These are phyloP conservation scores for Zeus faber DNA, from an alignment of 2,113 vertebrate species.

Conservation along the genomic window DNA sequence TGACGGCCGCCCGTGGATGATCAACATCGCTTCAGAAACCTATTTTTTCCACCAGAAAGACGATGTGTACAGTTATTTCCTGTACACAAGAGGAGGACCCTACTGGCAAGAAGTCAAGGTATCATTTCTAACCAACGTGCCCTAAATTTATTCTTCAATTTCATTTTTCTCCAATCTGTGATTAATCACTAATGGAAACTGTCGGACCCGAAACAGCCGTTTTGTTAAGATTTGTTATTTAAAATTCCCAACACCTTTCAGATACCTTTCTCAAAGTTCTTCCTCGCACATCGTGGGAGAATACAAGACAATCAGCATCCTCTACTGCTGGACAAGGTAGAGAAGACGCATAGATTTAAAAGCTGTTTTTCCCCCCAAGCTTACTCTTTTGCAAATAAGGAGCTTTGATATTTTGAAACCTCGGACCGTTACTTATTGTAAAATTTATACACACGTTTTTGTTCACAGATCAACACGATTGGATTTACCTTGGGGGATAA, in stretches of 20 bases:
- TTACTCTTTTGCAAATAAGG: not conserved
- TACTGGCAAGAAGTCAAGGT: slow-evolving; percentile 98
- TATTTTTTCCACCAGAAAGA: slow-evolving; percentile 82
- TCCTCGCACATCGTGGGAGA: slow-evolving; percentile 86
- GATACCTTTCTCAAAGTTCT: slow-evolving; percentile 97
- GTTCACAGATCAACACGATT: slow-evolving; percentile 81
- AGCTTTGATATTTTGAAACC: not conserved
- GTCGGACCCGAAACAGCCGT: too few species aligned
- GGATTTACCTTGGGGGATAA: slow-evolving; percentile 92
- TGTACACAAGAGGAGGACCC: slow-evolving; percentile 91
- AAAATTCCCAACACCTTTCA: slow-evolving; percentile 47
- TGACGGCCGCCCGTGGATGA: slow-evolving; percentile 95
- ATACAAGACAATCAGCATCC: slow-evolving; percentile 84
- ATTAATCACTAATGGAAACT: not conserved
- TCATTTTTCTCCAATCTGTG: not conserved
- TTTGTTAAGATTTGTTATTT: too few species aligned
- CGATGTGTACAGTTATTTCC: slow-evolving; percentile 91
- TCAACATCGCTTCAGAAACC: slow-evolving; percentile 79
- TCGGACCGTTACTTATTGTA: too few species aligned
- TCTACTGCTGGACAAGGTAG: slow-evolving; percentile 87
- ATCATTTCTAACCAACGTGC: not conserved
- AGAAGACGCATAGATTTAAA: slow-evolving; percentile 19
- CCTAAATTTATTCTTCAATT: not conserved
- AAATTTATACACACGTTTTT: too few species aligned
- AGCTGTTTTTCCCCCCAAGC: not conserved